Evolutionary conservation across 2,113 vertebrate genomes (phyloP).

Genomic region (Alectura lathami): DNA sequence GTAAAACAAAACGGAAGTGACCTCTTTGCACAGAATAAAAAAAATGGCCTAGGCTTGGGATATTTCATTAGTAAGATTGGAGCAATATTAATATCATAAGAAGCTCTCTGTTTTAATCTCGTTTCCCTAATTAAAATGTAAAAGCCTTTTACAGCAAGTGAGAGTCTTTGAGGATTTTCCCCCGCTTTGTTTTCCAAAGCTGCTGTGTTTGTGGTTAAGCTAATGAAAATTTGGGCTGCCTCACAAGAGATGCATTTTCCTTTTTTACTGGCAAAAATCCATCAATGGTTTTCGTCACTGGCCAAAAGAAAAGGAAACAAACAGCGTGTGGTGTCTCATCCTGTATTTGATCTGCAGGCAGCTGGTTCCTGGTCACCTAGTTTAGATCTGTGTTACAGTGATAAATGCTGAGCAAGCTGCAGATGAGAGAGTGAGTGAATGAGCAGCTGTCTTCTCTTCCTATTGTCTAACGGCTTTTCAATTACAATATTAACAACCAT

Average conservation of each 20-base stretch:
- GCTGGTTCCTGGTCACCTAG: neutral
- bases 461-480: neutral
- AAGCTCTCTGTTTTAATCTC: conserved; percentile 16
- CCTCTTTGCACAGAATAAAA: neutral
- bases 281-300: neutral
- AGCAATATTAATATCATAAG: neutral
- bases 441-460: neutral
- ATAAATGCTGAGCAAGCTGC: neutral
- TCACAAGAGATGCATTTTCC: neutral
- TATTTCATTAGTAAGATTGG: neutral
- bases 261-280: neutral
- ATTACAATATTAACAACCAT: neutral
- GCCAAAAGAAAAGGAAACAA: neutral
- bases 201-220: neutral
- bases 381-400: neutral
- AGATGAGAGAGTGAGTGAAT: neutral
- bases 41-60: neutral
- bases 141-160: neutral
- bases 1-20: neutral
- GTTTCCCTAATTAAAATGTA: conserved; percentile 46
- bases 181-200: neutral
- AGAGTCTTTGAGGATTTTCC: neutral
- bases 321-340: neutral
- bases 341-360: neutral
- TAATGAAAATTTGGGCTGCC: conserved; percentile 14